phyloP scores from a whole-genome alignment of 1,140 invertebrate species.

The Venustaconcha ellipsiformis region DNA sequence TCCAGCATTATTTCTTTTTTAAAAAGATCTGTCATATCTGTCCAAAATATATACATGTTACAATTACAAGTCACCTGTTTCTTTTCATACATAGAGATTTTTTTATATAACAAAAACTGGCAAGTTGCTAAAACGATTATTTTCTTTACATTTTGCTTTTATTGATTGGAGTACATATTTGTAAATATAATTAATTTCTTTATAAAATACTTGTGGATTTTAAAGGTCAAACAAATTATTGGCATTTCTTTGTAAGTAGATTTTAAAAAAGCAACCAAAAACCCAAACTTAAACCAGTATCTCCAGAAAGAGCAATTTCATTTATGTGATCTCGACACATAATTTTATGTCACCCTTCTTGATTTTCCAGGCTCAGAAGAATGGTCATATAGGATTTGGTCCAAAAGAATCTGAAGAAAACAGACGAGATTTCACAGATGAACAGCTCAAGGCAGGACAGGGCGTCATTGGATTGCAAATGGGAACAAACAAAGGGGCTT shows the following conservation, averaged over 20 bases:
- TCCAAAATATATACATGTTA: not conserved
- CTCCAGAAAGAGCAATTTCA: not conserved
- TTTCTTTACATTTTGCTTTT: no score
- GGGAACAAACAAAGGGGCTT: constrained; percentile 74
- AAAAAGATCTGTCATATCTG: not conserved
- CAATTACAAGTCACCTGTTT: no score
- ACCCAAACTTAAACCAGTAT: not conserved
- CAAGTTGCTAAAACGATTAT: no score
- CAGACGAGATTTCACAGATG: constrained; percentile 81
- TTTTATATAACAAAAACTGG: no score
- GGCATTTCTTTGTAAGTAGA: not conserved
- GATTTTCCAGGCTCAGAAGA: constrained; percentile 73
- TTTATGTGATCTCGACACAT: not conserved
- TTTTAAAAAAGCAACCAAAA: not conserved
- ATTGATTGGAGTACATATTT: no score
- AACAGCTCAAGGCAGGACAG: constrained; percentile 89
- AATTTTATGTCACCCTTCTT: not conserved
- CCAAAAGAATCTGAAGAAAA: constrained; percentile 95
- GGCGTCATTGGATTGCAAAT: constrained; percentile 61
- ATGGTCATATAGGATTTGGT: constrained; percentile 80
- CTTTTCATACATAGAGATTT: no score
- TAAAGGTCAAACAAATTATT: not conserved
- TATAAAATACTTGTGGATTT: not conserved
- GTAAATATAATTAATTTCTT: not conserved
- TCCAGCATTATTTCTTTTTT: not conserved